phyloP scores from a whole-genome alignment of 2,888 invertebrate genomes.

The Abrostola triplasia region DNA sequence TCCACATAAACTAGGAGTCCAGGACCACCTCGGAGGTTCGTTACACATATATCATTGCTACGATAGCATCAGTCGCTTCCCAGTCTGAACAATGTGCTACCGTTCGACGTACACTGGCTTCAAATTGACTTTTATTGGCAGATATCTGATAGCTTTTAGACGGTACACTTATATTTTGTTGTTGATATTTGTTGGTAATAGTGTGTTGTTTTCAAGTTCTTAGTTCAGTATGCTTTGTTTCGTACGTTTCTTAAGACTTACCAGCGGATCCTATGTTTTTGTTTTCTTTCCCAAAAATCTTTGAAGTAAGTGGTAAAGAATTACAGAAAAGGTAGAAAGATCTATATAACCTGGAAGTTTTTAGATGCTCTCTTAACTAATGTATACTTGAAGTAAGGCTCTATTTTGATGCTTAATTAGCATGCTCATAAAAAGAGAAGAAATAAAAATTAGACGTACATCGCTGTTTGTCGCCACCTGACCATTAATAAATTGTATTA shows the following conservation, averaged over 20 bases:
- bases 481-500: neutral
- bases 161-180: constrained; percentile 57
- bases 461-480: too few species aligned
- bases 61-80: constrained; percentile 57
- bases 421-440: too few species aligned
- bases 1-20: constrained; percentile 54
- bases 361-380: too few species aligned
- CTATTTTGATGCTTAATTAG: too few species aligned
- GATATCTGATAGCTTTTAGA: constrained; percentile 57
- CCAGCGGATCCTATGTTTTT: neutral
- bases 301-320: neutral
- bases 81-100: constrained; percentile 57
- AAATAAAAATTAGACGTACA: too few species aligned
- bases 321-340: neutral
- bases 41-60: constrained; percentile 59
- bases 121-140: constrained; percentile 61
- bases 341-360: too few species aligned
- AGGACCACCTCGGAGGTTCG: constrained; percentile 56
- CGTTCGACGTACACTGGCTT: constrained; percentile 50
- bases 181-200: constrained; percentile 54
- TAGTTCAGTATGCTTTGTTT: constrained; percentile 7
- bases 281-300: neutral
- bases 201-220: constrained; percentile 30
- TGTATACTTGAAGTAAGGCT: too few species aligned
- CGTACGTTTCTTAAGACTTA: neutral